Conservation (phyloP, 2,888 invertebrate genomes). For the Tinea semifulvella region DNA sequence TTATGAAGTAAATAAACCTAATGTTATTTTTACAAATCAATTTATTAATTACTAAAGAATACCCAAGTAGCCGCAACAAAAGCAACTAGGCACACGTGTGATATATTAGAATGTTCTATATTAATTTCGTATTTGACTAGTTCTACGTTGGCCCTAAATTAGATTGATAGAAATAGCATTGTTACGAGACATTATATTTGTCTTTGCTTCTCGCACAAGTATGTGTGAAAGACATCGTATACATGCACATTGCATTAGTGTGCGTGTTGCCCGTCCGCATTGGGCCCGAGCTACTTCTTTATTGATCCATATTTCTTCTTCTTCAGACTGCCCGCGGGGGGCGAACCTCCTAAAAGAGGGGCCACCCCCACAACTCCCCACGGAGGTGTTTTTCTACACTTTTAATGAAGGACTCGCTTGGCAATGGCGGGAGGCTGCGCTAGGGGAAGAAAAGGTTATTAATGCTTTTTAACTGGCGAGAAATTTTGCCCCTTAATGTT, state of each 20-base stretch:
- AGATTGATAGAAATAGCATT: conserved; percentile 8
- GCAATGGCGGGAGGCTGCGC: conserved; percentile 37
- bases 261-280: conserved; percentile 57
- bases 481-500: conserved; percentile 49
- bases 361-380: conserved; percentile 24
- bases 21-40: too few relatives aligned
- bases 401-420: conserved; percentile 54
- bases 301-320: conserved; percentile 69
- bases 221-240: conserved; percentile 23
- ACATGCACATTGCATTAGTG: conserved; percentile 28
- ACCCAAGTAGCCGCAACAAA: too few relatives aligned
- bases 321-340: conserved; percentile 52
- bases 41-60: too few relatives aligned
- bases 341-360: conserved; percentile 22
- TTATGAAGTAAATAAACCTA: too few relatives aligned
- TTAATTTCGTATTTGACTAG: too few relatives aligned
- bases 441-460: conserved; percentile 49
- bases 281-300: conserved; percentile 67
- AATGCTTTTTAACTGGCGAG: conserved; percentile 59
- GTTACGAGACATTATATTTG: neutral
- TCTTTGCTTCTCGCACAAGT: conserved; percentile 15
- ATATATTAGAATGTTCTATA: too few relatives aligned
- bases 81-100: too few relatives aligned
- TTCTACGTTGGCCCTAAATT: too few relatives aligned
- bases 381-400: conserved; percentile 61